phyloP scores from a whole-genome alignment of 2,797 vertebrate genomes.

The Psittacula echo region DNA sequence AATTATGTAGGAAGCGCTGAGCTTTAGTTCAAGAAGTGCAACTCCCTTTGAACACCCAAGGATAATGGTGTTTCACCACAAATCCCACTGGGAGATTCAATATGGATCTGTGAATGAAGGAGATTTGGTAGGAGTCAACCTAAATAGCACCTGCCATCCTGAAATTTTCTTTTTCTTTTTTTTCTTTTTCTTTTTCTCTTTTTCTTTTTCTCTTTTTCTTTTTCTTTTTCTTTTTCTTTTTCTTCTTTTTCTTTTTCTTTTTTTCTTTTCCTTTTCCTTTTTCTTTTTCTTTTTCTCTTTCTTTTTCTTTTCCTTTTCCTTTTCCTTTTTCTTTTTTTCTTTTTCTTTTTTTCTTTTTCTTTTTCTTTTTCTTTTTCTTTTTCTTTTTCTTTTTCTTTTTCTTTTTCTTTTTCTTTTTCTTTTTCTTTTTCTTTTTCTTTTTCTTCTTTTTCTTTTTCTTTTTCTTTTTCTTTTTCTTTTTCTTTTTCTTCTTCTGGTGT shows the following conservation, averaged over 20 bases:
- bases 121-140: not conserved
- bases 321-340: accelerated
- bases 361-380: accelerated
- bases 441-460: accelerated
- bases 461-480: accelerated
- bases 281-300: accelerated
- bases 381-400: accelerated
- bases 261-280: accelerated
- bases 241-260: accelerated
- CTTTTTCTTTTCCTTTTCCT: accelerated
- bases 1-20: not conserved
- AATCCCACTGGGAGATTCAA: not conserved
- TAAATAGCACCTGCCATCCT: not conserved
- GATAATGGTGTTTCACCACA: not conserved
- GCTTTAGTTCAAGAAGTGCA: not conserved
- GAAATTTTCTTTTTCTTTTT: not conserved
- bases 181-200: accelerated
- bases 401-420: accelerated
- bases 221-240: accelerated
- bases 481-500: no score
- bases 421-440: accelerated
- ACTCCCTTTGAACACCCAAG: not conserved
- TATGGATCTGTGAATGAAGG: not conserved
- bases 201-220: accelerated
- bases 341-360: accelerated